Base-by-base conservation (phyloP, 1,140 invertebrate genomes). In the Acromyrmex heyeri region DNA sequence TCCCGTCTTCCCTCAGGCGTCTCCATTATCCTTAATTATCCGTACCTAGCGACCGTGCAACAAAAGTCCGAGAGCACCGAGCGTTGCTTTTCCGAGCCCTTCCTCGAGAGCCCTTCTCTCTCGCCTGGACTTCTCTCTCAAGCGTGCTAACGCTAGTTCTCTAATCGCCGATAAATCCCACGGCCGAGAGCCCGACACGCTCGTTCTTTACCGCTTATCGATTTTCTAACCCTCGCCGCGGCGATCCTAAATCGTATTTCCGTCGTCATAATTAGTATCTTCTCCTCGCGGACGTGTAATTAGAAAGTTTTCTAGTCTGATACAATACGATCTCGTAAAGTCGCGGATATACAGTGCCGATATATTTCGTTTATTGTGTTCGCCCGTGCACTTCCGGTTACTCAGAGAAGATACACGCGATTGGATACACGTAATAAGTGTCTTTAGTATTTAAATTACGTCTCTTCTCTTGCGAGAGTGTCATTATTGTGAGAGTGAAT, bases 11-110 rank as follows among this genome's bases (percentile, higher is more conserved):
- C 89, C 89, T 72, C 79, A 38, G 85, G 89, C 89, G 59, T 86
- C 90, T 87, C 89, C 85, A 91, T 91, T 91, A 88, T 90, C 90
- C 89, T 91, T 91, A 91, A 91, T 91, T 91, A 91, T 88, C 86
- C 78, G 64, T 82, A 87, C 77, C 85, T 83, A 88, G 89, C 75
- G 88, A 87, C 69, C 88, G 88, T 76, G 89, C 89, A 90, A 87
- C 86, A 62, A 90, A 87, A 89, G 85, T 87, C 65, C 69, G 59
- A 57, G 86, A 88, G 76, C 70, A 65, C 55, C 81, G 44, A 62
- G 48, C 24, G 59, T 67, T 67, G 69, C 67, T 81, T 73, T 90
- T 77, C 88, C 77, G 77, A 61, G 14, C 75, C 78, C 82, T 90
- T 87, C 79, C 64, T 72, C 16, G 53, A 44, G 12, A 27, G 55